These are phyloP conservation scores for Daphoenositta chrysoptera DNA, from an alignment of 2,113 vertebrate species.

Conservation along the genomic window DNA sequence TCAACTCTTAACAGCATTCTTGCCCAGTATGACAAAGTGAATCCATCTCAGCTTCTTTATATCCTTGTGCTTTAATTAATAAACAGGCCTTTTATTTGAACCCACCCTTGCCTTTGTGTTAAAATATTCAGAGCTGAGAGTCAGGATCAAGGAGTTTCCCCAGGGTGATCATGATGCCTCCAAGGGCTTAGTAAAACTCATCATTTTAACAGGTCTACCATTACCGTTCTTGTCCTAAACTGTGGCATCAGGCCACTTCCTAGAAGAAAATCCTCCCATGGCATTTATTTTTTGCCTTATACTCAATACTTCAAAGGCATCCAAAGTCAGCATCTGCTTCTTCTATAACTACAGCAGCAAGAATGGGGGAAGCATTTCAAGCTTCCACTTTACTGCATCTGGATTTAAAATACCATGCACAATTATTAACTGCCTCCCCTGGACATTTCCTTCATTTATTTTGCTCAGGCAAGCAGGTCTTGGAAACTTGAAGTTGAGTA, in stretches of 20 bases:
- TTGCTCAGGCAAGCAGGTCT: not conserved
- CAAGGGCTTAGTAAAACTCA: not conserved
- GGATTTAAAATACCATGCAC: not conserved
- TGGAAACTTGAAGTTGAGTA: not conserved
- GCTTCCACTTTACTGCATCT: not conserved
- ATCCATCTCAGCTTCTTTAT: not conserved
- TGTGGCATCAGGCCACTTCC: not conserved
- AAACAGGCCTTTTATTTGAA: not conserved
- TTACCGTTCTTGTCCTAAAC: not conserved
- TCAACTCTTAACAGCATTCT: not conserved
- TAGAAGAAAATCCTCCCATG: not conserved
- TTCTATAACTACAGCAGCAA: conserved; percentile 22
- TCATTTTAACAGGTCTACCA: not conserved
- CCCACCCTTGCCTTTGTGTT: not conserved
- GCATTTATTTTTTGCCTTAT: not conserved
- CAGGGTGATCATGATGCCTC: not conserved
- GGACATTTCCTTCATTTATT: conserved; percentile 28
- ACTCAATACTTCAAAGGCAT: not conserved
- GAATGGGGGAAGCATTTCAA: not conserved
- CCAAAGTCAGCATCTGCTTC: not conserved
- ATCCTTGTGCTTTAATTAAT: not conserved
- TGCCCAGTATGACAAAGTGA: not conserved
- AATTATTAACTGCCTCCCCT: not conserved
- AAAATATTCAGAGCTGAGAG: not conserved
- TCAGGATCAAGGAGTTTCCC: not conserved